Evolutionary conservation across 2,888 invertebrate species (phyloP), one percentile per base, ranked within the genome.

Genomic region (Asteroscopus sphinx): DNA sequence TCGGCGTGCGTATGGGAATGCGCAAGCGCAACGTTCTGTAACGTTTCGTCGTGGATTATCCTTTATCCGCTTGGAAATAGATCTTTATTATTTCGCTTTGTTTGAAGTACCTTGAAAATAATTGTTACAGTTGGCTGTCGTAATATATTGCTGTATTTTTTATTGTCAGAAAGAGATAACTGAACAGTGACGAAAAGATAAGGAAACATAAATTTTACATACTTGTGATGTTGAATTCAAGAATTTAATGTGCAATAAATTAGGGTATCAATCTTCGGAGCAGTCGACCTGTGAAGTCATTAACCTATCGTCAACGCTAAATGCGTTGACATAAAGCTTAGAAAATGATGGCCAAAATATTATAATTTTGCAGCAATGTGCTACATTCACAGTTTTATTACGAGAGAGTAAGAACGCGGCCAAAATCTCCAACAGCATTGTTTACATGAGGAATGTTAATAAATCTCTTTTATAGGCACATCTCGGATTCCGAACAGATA

Each of bases 391-490:
- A 33, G 47, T 53, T 49, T 67, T 66, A 56, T 59, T 37, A 26
- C 44, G 44, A 15, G 7, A 47, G 44, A 15, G 7, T 7, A 37
- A 62, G 25, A 57, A 54, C 40, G 13, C 26, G 48, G 35, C 55
- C 47, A 55, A 54, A 64, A 62, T 35, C n/a, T 37, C 5, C 35
- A 32, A 39, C 32, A 13, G 41, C 61, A 63, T 61, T 73, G 75
- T 69, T 65, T 52, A 48, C 37, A 17, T 44, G 76, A 42, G 36
- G 46, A 47, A 76, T 56, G 58, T 44, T 59, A 67, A 81, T 85
- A 85, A 85, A 83, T 85, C 66, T 61, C 21, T 63, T 80, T 81
- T 81, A 81, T 77, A 73, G 76, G 76, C 70, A 76, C 79, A 69
- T 70, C 55, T 73, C 33, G 68, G 58, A 76, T 73, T 54, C 60